Percentiles rank a stretch among this genome's conserved stretches.
phyloP scores from a whole-genome alignment of 2,113 vertebrate species.

The Eolophus roseicapilla region DNA sequence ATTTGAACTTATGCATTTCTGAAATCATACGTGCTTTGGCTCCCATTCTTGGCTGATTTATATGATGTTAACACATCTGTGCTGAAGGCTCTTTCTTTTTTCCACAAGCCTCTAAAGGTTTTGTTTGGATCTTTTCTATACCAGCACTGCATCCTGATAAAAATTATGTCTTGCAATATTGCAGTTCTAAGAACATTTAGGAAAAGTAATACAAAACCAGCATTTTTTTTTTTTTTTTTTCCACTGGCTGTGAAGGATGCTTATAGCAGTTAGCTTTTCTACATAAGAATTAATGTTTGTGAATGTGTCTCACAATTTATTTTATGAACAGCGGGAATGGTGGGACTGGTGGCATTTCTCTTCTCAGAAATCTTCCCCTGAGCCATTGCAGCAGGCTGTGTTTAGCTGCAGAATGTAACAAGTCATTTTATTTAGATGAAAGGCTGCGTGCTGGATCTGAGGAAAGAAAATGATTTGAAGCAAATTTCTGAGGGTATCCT shows the following conservation, averaged over 20 bases:
- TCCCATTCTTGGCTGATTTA: background rate
- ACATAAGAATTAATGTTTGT: background rate
- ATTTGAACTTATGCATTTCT: background rate
- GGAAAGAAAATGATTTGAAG: background rate
- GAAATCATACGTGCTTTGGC: constrained; percentile 1
- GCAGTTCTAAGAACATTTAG: background rate
- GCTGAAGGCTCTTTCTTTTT: background rate
- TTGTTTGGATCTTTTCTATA: background rate
- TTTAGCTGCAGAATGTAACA: background rate
- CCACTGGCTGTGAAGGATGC: background rate
- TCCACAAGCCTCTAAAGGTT: background rate
- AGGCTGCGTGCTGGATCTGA: background rate
- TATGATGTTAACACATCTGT: background rate
- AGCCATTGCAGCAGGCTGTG: background rate
- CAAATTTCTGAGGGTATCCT: background rate
- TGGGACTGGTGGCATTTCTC: background rate
- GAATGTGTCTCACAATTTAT: background rate
- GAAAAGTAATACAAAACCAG: background rate
- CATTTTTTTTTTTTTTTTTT: background rate
- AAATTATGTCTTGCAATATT: background rate
- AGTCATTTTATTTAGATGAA: background rate
- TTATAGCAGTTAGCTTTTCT: background rate
- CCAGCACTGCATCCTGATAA: background rate
- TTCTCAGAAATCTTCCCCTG: background rate
- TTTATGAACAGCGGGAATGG: background rate